Evolutionary conservation across 1,140 invertebrate genomes (phyloP), one percentile per base, ranked within the genome.

Genomic region (Magallana angulata): DNA sequence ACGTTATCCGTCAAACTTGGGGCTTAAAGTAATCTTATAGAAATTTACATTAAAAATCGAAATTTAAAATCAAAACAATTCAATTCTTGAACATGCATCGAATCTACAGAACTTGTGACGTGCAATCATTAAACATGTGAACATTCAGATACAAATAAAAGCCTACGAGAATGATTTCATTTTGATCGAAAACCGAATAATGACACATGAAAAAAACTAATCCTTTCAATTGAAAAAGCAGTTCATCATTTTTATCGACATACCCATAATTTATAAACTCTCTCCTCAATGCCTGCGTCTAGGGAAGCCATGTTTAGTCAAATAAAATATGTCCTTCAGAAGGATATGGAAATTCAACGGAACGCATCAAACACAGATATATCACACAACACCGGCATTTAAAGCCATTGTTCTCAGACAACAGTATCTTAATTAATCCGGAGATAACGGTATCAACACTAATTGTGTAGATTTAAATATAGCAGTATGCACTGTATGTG

Each of bases 201-300:
- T 1, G 36, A 48, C 36, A 48, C 36, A 48, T 48, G 36, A 48
- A 48, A 48, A 48, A 48, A 48, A 48, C 1, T 48, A 48, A 48
- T 48, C 5, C 36, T 48, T 48, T 48, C 0, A 16, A 64, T 18
- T 16, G 14, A 64, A 64, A 64, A 14, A 64, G 62, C 7, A 64
- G 14, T 64, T 64, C 62, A 64, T 64, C 62, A 64, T 14, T 16
- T 16, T 64, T 4, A 16, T 14, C 3, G 16, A 82, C 81, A 9
- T 82, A 82, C 81, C 81, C 81, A 82, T 82, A 82, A 56, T 82
- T 24, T 82, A 3, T 24, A 56, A n/a, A 82, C 81, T 56, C 81
- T 82, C 16, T 82, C 81, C 16, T 82, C 81, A 18, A 82, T 56
- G n/a, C 16, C 36, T 14, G n/a, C 48, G n/a, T 56, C 7, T 16